phyloP scores from a whole-genome alignment of 2,888 invertebrate species.

The Selenia dentaria region DNA sequence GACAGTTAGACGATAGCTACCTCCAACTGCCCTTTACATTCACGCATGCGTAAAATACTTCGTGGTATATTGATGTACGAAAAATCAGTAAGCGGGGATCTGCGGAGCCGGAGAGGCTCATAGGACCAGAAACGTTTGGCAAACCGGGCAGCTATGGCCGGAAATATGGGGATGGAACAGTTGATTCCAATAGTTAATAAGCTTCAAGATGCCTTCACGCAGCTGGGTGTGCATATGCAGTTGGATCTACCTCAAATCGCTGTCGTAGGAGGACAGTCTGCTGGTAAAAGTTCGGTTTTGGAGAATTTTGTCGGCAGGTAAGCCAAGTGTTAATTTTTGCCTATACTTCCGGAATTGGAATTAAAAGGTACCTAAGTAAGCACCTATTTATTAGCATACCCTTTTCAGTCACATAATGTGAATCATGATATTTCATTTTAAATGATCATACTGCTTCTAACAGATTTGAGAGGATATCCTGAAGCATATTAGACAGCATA shows the following conservation, averaged over 20 bases:
- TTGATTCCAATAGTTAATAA: conserved; percentile 99
- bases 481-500: too few relatives aligned
- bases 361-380: too few relatives aligned
- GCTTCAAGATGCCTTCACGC: conserved; percentile 99
- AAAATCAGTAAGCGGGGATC: conserved; percentile 78
- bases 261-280: conserved; percentile 99
- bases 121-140: conserved; percentile 66
- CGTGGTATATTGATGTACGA: conserved; percentile 75
- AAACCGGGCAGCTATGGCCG: conserved; percentile 85
- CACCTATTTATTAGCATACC: too few relatives aligned
- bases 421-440: too few relatives aligned
- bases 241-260: conserved; percentile 99
- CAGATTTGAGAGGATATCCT: too few relatives aligned
- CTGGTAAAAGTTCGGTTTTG: conserved; percentile 99
- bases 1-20: conserved; percentile 12
- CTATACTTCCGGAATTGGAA: background rate
- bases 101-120: conserved; percentile 77
- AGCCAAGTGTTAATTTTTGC: conserved; percentile 49
- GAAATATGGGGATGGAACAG: conserved; percentile 97
- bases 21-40: conserved; percentile 39
- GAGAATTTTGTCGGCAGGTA: conserved; percentile 99
- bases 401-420: too few relatives aligned
- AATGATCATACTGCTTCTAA: too few relatives aligned
- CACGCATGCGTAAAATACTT: conserved; percentile 67
- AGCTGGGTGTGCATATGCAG: conserved; percentile 98